Evolutionary conservation across 2,113 vertebrate genomes (phyloP).

Genomic region (Chionomys nivalis): DNA sequence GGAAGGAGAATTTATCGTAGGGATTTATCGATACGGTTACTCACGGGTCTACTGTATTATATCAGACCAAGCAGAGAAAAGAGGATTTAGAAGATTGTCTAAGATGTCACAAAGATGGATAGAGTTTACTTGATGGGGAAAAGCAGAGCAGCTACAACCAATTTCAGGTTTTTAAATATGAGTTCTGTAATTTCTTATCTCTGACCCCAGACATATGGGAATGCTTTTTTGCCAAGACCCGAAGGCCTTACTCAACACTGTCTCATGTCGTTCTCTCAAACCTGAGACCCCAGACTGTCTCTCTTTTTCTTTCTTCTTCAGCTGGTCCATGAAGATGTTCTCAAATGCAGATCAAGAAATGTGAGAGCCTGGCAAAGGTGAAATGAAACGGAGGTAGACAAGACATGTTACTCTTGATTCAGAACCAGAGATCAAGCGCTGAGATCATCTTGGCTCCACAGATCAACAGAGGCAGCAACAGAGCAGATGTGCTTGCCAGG

Average conservation of each 20-base stretch:
- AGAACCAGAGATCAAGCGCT: neutral
- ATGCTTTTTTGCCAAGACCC: conserved; percentile 47
- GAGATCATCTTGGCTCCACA: neutral
- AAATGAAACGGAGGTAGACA: neutral
- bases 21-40: conserved; percentile 66
- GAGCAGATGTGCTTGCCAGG: neutral
- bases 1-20: conserved; percentile 67
- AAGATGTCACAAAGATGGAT: conserved; percentile 66
- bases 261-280: conserved; percentile 53
- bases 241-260: conserved; percentile 43
- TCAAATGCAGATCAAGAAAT: neutral
- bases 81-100: conserved; percentile 67
- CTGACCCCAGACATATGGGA: conserved; percentile 47
- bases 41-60: conserved; percentile 59
- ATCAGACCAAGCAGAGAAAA: conserved; percentile 63
- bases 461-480: neutral
- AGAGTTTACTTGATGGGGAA: conserved; percentile 69
- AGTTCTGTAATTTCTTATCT: conserved; percentile 64
- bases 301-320: neutral
- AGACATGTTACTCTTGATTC: neutral
- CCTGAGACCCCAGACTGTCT: neutral
- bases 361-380: neutral
- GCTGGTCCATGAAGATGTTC: neutral
- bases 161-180: conserved; percentile 69
- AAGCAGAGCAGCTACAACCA: conserved; percentile 49